Base-by-base conservation (phyloP, 2,113 vertebrate species). In the Cebus imitator region DNA sequence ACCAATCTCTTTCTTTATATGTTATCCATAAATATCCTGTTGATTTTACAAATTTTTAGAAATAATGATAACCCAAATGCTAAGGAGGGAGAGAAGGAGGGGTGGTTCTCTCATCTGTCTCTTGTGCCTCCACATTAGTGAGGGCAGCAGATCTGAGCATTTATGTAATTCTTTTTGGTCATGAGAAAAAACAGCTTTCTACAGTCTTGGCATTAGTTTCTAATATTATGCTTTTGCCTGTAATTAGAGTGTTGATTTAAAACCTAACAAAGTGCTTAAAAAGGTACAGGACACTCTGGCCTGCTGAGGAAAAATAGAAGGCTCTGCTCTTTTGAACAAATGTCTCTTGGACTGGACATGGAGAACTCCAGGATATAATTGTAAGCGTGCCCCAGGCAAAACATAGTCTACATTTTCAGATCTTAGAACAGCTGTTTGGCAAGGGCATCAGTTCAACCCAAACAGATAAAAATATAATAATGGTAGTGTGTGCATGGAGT, bases 201-300 rank as follows among this genome's bases (percentile, higher is more conserved):
- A 90, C 84, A 50, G 8, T 80, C 81, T 95, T 97, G 97, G 97
- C 96, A 85, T 66, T 87, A 72, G 43, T 88, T 92, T 97, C 84
- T 61, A 81, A 90, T 88, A 94, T 94, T 97, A 94, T 94, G 95
- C 58, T 90, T 80, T 95, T 83, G 80, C 58, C 96, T 95, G 68
- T 92, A 98, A 98, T 98, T 96, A 98, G 91, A 97, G 92, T 72
- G 61, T 92, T 97, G 96, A 97, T 97, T 96, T 96, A 94, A 97
- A 92, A 95, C 27, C 70, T 93, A 78, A 91, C 68, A 91, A 96
- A 96, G 95, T 95, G 70, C 87, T 98, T 96, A 13, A 91, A 90
- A 96, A 96, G 90, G 97, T 95, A 97, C 97, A 94, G 97, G 76
- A 97, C 95, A 97, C 92, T 92, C 96, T 96, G 87, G 92, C 92